These are phyloP conservation scores for Monodelphis domestica DNA, from an alignment of 2,797 vertebrate genomes.

Conservation along the genomic window DNA sequence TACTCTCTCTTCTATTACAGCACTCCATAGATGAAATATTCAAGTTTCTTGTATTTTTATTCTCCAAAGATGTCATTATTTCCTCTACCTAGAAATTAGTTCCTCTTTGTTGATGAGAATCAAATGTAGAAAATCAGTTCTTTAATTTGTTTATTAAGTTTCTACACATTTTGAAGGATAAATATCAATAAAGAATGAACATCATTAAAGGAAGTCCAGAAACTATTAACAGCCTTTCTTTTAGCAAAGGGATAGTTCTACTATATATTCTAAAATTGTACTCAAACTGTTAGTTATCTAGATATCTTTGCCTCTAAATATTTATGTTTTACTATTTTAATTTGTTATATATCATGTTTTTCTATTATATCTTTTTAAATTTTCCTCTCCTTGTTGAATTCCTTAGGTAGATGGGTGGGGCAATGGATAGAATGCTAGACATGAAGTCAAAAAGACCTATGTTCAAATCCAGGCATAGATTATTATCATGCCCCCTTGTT, in stretches of 20 bases:
- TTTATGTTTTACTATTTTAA: background rate
- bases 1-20: background rate
- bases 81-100: background rate
- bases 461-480: background rate
- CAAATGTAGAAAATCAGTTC: background rate
- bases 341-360: background rate
- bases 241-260: background rate
- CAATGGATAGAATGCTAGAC: background rate
- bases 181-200: too few species aligned
- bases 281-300: background rate
- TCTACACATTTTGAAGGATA: background rate
- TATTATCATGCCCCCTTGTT: too few species aligned
- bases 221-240: background rate
- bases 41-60: background rate
- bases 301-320: background rate
- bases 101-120: background rate
- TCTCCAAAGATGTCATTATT: background rate
- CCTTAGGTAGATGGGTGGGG: background rate
- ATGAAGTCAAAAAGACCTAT: background rate
- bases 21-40: background rate
- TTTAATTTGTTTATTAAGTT: background rate
- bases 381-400: background rate
- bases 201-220: background rate
- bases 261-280: background rate
- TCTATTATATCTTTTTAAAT: background rate